A percentile compares a stretch with the other conserved stretches of the same genome.
Evolutionary conservation across 2,113 vertebrate genomes (phyloP).

Genomic region (Hippocampus zosterae): DNA sequence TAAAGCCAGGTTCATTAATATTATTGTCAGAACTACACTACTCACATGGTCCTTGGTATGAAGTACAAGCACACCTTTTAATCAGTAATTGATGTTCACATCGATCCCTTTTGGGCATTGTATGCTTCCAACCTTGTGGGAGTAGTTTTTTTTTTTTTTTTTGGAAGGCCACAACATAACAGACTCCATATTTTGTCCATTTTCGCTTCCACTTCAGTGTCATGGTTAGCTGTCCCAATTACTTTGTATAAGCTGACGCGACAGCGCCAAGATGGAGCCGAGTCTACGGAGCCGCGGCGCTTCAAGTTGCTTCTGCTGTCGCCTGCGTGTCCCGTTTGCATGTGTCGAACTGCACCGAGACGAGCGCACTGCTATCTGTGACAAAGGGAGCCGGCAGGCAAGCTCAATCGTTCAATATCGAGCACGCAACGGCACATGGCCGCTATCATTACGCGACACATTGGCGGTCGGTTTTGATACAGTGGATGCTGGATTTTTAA

Average conservation of each 20-base stretch:
- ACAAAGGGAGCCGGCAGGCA: conserved; percentile 12
- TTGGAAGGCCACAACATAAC: too few relatives aligned
- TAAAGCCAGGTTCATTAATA: neutral
- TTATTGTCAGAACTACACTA: neutral
- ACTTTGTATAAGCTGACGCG: neutral
- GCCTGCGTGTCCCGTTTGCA: neutral
- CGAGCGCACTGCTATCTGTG: conserved; percentile 23
- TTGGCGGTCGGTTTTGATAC: neutral
- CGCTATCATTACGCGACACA: conserved; percentile 30
- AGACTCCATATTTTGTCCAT: neutral
- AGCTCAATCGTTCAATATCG: conserved; percentile 34
- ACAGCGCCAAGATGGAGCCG: neutral
- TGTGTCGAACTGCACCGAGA: conserved; percentile 16
- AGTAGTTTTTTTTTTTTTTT: too few relatives aligned
- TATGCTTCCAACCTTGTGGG: too few relatives aligned
- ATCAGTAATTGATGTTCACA: too few relatives aligned
- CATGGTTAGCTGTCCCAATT: neutral
- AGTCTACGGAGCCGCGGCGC: neutral
- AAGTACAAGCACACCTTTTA: too few relatives aligned
- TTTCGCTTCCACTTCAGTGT: neutral
- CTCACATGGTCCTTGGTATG: neutral
- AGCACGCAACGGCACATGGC: conserved; percentile 16
- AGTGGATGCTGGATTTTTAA: neutral
- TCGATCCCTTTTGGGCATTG: too few relatives aligned
- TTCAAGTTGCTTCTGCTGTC: neutral